phyloP scores from a whole-genome alignment of 2,888 invertebrate genomes.

The Luperina testacea region DNA sequence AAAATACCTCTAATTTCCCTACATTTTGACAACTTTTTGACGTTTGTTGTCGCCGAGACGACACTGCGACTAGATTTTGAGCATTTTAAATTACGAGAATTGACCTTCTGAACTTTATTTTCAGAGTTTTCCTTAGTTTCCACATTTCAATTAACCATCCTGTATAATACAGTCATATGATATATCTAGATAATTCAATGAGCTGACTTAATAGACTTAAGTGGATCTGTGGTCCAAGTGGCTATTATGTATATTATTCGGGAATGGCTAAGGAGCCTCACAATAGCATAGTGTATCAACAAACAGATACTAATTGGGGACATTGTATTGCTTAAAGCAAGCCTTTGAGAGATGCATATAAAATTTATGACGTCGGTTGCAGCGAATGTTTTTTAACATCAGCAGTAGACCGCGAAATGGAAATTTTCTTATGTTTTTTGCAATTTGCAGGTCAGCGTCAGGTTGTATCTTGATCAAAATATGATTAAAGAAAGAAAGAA shows the following conservation, averaged over 20 bases:
- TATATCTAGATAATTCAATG: slow-evolving; percentile 43
- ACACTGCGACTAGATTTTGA: no score
- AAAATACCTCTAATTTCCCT: no score
- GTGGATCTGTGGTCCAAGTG: slow-evolving; percentile 34
- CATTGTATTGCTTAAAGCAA: slow-evolving; percentile 64
- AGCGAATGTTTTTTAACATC: neutral
- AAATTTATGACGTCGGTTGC: slow-evolving; percentile 4
- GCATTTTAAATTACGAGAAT: no score
- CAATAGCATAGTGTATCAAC: slow-evolving; percentile 60
- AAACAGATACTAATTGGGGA: slow-evolving; percentile 65
- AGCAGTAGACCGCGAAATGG: no score
- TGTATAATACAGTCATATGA: neutral
- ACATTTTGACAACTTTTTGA: no score
- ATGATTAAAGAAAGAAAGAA: no score
- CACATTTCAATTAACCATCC: neutral
- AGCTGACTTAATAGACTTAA: slow-evolving; percentile 46
- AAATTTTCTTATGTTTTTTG: no score
- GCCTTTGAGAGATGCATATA: slow-evolving; percentile 57
- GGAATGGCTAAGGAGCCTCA: slow-evolving; percentile 45
- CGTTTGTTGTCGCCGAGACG: no score
- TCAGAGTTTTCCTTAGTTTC: no score
- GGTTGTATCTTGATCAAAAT: no score
- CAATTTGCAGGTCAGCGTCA: no score
- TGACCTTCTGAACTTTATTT: neutral
- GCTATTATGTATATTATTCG: slow-evolving; percentile 50